These are phyloP conservation scores for Spicauda simplicius DNA, from an alignment of 2,888 invertebrate genomes.

Conservation along the genomic window DNA sequence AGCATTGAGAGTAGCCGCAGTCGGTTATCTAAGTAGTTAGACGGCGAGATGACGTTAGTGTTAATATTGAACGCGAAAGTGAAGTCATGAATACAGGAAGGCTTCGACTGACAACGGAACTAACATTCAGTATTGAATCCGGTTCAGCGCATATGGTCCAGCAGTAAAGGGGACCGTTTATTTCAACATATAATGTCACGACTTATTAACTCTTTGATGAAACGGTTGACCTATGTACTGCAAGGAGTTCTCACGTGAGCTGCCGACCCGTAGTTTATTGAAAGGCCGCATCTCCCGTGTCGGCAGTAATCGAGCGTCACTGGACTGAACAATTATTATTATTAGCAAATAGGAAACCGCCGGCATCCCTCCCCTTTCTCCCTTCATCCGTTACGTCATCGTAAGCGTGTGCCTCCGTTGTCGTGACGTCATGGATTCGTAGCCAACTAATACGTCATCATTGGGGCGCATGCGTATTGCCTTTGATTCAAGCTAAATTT, in stretches of 20 bases:
- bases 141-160: conserved; percentile 35
- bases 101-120: neutral
- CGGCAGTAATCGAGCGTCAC: conserved; percentile 67
- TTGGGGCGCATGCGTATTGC: conserved; percentile 63
- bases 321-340: conserved; percentile 63
- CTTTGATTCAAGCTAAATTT: conserved; percentile 53
- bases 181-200: conserved; percentile 56
- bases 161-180: conserved; percentile 38
- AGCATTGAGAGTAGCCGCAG: neutral
- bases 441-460: conserved; percentile 64
- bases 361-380: conserved; percentile 58
- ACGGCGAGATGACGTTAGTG: conserved; percentile 6
- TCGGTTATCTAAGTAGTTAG: conserved; percentile 12
- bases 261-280: conserved; percentile 69
- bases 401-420: conserved; percentile 54
- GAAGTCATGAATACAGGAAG: neutral
- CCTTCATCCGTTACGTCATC: conserved; percentile 63
- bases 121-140: conserved; percentile 12
- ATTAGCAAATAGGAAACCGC: conserved; percentile 56
- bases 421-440: conserved; percentile 64
- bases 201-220: conserved; percentile 58
- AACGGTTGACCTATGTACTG: conserved; percentile 62
- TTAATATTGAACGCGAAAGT: conserved; percentile 9
- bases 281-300: conserved; percentile 62
- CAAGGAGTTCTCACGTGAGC: conserved; percentile 65